Evolutionary conservation across 2,888 invertebrate species (phyloP).

Genomic region (Sinelater perroti): DNA sequence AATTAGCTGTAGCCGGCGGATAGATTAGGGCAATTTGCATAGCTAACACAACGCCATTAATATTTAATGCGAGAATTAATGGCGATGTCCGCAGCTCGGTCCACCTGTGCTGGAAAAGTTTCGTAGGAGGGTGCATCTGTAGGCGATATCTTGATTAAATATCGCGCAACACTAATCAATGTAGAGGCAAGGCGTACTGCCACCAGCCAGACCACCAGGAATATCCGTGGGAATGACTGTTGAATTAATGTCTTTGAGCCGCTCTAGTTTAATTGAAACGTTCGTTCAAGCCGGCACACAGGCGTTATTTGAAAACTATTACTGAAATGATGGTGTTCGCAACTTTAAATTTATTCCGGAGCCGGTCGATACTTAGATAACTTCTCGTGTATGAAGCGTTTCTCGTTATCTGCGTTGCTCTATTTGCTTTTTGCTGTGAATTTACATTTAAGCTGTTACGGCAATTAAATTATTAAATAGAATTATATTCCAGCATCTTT

Average conservation of each 20-base stretch:
- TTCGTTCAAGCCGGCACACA: slow-evolving; percentile 18
- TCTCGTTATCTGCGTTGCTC: too few relatives aligned
- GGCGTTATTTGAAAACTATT: slow-evolving; percentile 6
- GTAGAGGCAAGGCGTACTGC: slow-evolving; percentile 9
- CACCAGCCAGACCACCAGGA: slow-evolving; percentile 17
- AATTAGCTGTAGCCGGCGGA: slow-evolving; percentile 1
- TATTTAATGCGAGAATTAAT: not conserved
- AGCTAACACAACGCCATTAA: not conserved
- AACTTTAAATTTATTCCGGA: not conserved
- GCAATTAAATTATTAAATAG: too few relatives aligned
- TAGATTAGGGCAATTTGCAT: slow-evolving; percentile 9
- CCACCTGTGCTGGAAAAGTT: slow-evolving; percentile 10
- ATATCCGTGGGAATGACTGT: slow-evolving; percentile 27
- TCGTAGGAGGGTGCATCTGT: slow-evolving; percentile 19
- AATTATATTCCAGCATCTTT: too few relatives aligned
- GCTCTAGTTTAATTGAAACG: slow-evolving; percentile 35
- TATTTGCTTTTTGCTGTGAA: too few relatives aligned
- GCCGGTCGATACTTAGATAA: too few relatives aligned
- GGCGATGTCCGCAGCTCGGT: not conserved
- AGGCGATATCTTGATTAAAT: slow-evolving; percentile 23
- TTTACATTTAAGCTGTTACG: too few relatives aligned
- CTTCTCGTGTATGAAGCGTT: too few relatives aligned
- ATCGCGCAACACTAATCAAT: slow-evolving; percentile 13
- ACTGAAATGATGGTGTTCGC: not conserved
- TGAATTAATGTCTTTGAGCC: slow-evolving; percentile 31